A percentile compares a stretch with the other conserved stretches of the same genome.
These are phyloP conservation scores for Rhabdomys pumilio DNA, from an alignment of 2,797 vertebrate species.

Conservation along the genomic window DNA sequence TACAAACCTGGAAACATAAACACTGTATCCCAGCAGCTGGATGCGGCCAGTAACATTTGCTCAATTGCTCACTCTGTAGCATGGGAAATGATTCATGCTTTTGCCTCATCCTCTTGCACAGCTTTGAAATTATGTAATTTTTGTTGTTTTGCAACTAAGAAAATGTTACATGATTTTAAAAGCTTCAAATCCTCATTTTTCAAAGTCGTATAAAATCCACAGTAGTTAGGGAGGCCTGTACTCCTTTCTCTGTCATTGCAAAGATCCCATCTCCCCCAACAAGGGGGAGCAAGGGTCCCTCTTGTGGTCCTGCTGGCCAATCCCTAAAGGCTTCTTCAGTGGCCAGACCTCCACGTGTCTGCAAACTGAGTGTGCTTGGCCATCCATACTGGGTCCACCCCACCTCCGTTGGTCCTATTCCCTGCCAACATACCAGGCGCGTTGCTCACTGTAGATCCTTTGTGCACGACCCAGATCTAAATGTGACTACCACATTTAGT, in stretches of 20 bases:
- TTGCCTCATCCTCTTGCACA: background rate
- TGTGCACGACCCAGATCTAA: background rate
- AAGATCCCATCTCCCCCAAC: background rate
- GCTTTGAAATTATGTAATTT: background rate
- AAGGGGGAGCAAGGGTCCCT: background rate
- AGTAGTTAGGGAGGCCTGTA: fast-evolving
- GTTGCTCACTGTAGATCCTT: background rate
- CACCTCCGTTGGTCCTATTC: fast-evolving
- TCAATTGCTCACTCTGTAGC: background rate
- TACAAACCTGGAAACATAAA: fast-evolving
- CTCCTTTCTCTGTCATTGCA: background rate
- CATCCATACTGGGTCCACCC: fast-evolving
- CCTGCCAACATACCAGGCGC: fast-evolving
- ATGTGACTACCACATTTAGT: background rate
- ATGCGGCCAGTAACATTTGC: background rate
- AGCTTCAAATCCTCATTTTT: background rate
- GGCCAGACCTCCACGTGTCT: background rate
- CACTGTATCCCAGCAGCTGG: background rate
- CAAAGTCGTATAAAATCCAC: background rate
- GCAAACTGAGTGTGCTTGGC: background rate
- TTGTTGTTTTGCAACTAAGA: background rate
- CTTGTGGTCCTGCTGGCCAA: background rate
- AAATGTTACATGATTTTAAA: constrained; percentile 18
- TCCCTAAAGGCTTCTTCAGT: background rate
- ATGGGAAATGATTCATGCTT: background rate